phyloP scores from a whole-genome alignment of 2,888 invertebrate species.

The Tetranychus truncatus region DNA sequence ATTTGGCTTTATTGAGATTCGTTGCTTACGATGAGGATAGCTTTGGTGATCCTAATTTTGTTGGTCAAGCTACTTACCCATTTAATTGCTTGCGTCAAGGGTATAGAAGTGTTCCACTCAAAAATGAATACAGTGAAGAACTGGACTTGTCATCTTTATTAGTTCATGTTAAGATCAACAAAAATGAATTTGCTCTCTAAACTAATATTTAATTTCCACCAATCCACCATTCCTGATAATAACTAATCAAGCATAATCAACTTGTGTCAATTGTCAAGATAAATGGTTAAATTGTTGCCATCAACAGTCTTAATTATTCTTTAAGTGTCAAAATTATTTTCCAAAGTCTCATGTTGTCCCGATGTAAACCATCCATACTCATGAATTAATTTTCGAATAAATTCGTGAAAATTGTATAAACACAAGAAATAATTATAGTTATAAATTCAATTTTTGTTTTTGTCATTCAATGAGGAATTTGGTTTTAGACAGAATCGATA shows the following conservation, averaged over 20 bases:
- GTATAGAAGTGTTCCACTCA: slow-evolving; percentile 66
- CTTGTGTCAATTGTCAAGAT: background rate
- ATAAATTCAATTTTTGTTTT: too few relatives aligned
- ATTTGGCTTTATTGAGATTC: slow-evolving; percentile 61
- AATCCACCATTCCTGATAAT: background rate
- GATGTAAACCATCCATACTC: too few relatives aligned
- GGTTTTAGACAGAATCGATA: background rate
- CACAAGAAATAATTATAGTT: too few relatives aligned
- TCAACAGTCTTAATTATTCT: too few relatives aligned
- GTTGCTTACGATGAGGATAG: slow-evolving; percentile 85
- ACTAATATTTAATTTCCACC: background rate
- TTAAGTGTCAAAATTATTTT: too few relatives aligned
- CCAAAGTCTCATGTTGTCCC: too few relatives aligned
- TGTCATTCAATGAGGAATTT: too few relatives aligned
- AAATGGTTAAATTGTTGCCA: too few relatives aligned
- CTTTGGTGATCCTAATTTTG: slow-evolving; percentile 88
- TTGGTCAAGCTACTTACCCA: slow-evolving; percentile 86
- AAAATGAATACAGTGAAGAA: slow-evolving; percentile 77
- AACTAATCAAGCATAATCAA: background rate
- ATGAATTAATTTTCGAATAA: too few relatives aligned
- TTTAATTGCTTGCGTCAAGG: slow-evolving; percentile 37
- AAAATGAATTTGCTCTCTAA: background rate
- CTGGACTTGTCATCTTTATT: slow-evolving; percentile 58
- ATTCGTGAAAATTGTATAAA: too few relatives aligned
- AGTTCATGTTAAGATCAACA: slow-evolving; percentile 45